Evolutionary conservation across 2,113 vertebrate genomes (phyloP).

Genomic region (Thalassarche chlororhynchos): DNA sequence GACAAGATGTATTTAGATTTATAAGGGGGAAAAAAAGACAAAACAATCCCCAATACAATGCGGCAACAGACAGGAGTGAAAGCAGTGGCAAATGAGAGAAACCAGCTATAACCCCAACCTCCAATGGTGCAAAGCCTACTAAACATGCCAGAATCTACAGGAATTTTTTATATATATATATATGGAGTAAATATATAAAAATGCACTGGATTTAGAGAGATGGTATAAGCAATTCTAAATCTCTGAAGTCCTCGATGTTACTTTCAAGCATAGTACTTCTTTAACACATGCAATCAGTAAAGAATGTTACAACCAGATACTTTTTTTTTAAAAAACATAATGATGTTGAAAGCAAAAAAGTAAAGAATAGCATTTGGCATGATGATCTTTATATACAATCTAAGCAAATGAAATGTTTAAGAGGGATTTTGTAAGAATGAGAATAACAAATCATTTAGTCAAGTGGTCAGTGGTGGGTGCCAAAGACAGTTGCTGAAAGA

Average conservation of each 20-base stretch:
- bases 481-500: background rate
- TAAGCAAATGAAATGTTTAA: background rate
- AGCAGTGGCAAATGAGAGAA: background rate
- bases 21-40: rapidly evolving
- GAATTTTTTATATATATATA: background rate
- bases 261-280: background rate
- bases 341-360: background rate
- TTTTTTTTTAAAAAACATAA: background rate
- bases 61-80: background rate
- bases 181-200: background rate
- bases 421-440: background rate
- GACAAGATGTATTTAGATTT: background rate
- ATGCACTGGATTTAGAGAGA: background rate
- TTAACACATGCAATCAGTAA: background rate
- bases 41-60: background rate
- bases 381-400: background rate
- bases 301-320: background rate
- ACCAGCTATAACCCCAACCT: background rate
- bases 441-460: background rate
- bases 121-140: background rate
- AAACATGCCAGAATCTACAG: background rate
- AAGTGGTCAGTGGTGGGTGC: background rate
- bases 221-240: background rate
- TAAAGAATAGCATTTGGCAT: background rate
- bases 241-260: background rate